Conservation (phyloP, 2,113 vertebrate genomes). For the Polyodon spathula region DNA sequence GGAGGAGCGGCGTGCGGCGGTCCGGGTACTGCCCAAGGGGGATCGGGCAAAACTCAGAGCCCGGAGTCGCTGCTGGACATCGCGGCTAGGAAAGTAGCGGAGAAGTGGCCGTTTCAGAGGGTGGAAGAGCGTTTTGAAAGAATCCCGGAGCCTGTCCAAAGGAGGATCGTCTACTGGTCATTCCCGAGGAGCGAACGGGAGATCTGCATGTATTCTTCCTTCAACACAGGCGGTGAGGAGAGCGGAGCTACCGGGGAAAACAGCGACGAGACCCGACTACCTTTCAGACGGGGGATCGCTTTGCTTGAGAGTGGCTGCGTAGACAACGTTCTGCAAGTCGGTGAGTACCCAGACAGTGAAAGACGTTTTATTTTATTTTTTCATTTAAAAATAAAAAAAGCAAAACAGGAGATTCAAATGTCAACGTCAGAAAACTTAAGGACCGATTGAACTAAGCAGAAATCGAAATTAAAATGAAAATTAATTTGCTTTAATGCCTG, state of each 20-base stretch:
- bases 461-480: too few relatives aligned
- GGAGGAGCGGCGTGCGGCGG: conserved; percentile 61
- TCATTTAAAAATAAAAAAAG: conserved; percentile 8
- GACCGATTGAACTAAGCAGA: too few relatives aligned
- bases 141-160: conserved; percentile 90
- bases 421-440: too few relatives aligned
- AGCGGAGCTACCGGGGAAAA: conserved; percentile 55
- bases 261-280: conserved; percentile 76
- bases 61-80: conserved; percentile 88
- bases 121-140: conserved; percentile 91
- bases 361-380: conserved; percentile 11
- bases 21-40: conserved; percentile 47
- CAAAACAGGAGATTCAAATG: too few relatives aligned
- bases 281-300: conserved; percentile 83
- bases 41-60: conserved; percentile 67
- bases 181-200: conserved; percentile 89
- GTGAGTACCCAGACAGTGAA: conserved; percentile 59
- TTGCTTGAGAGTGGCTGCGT: conserved; percentile 86
- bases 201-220: conserved; percentile 95
- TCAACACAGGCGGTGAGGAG: conserved; percentile 76
- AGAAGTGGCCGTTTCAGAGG: conserved; percentile 93
- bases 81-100: conserved; percentile 82
- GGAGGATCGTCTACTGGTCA: conserved; percentile 93
- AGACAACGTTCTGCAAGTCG: conserved; percentile 93
- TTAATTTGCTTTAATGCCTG: too few relatives aligned